Evolutionary conservation across 2,888 invertebrate species (phyloP).

Genomic region (Leucophora obtusa): DNA sequence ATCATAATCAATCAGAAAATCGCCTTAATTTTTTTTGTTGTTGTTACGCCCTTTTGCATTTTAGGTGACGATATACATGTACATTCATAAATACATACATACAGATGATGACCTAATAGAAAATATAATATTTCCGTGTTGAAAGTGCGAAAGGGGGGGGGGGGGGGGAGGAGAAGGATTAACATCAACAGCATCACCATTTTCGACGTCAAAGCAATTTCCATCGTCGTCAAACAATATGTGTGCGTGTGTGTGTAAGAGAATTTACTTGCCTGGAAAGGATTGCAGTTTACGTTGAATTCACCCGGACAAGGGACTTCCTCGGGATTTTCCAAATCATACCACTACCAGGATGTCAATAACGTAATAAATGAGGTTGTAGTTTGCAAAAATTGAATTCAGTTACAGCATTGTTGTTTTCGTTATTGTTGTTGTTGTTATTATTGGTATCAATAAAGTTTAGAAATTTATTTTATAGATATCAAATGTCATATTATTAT

Average conservation of each 20-base stretch:
- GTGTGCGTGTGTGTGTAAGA: background rate
- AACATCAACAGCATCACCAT: background rate
- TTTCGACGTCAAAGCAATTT: background rate
- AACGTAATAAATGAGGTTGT: conserved; percentile 38
- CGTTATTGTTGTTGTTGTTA: no score
- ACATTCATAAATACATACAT: background rate
- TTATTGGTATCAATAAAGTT: conserved; percentile 17
- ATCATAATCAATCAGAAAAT: no score
- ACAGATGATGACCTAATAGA: background rate
- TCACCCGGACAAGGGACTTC: conserved; percentile 84
- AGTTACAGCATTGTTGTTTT: background rate
- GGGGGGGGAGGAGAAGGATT: background rate
- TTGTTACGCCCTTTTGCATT: no score
- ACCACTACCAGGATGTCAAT: conserved; percentile 82
- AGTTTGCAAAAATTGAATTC: conserved; percentile 22
- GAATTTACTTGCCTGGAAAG: conserved; percentile 80
- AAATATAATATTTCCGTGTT: background rate
- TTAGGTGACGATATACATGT: no score
- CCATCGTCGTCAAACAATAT: background rate
- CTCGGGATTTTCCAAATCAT: conserved; percentile 90
- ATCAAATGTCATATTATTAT: conserved; percentile 33
- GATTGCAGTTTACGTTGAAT: conserved; percentile 83
- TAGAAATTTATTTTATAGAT: conserved; percentile 31
- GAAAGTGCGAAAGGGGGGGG: background rate
- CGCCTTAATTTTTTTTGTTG: no score